Percentiles rank a stretch among this genome's conserved stretches.
These are phyloP conservation scores for Aspidiotus rigidus DNA, from an alignment of 2,888 invertebrate species.

Conservation along the genomic window DNA sequence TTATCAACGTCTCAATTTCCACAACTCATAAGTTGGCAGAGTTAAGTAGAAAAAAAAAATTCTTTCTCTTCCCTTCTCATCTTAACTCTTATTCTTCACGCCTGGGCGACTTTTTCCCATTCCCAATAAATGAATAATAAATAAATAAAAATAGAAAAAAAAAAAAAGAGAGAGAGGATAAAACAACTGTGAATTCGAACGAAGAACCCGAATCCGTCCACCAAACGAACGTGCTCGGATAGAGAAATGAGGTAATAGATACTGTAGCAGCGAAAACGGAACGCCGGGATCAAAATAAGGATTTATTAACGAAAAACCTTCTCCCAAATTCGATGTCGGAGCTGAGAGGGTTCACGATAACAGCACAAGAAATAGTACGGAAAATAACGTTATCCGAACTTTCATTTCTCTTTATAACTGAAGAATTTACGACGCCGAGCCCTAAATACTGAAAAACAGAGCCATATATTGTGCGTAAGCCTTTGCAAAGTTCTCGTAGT, in stretches of 20 bases:
- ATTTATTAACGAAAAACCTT: slow-evolving; percentile 22
- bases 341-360: slow-evolving; percentile 3
- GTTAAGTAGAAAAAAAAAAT: no score
- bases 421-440: slow-evolving; percentile 16
- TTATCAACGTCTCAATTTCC: no score
- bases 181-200: no score
- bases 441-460: slow-evolving; percentile 2
- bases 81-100: no score
- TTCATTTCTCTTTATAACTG: slow-evolving; percentile 29
- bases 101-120: no score
- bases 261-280: not conserved
- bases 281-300: slow-evolving; percentile 30
- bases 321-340: slow-evolving; percentile 11
- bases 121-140: no score
- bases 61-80: no score
- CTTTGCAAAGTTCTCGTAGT: not conserved
- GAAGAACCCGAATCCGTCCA: no score
- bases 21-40: no score
- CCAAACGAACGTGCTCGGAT: slow-evolving; percentile 25
- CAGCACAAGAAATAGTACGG: not conserved
- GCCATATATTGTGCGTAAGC: not conserved
- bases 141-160: no score
- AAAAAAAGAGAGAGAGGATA: no score
- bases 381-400: slow-evolving; percentile 18
- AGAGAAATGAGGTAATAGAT: slow-evolving; percentile 32